Evolutionary conservation across 2,888 invertebrate species (phyloP), one percentile per base, ranked within the genome.

Genomic region (Hecatera dysodea): DNA sequence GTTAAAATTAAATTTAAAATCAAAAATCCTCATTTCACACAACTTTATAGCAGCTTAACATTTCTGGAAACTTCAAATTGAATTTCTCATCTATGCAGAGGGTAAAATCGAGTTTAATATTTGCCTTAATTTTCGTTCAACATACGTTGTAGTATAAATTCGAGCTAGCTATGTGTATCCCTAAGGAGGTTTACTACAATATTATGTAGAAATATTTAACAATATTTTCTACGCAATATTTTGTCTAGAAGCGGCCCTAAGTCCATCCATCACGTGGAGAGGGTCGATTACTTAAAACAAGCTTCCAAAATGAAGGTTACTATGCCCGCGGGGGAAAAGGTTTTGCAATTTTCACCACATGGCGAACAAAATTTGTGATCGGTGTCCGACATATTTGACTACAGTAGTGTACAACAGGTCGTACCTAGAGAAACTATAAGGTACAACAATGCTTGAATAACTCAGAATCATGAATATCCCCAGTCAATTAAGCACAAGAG

Each of bases 1-100:
- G 19, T 22, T n/a, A 48, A 59, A 42, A 68, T 46, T n/a, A 39
- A 72, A 61, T 50, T 19, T 62, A 8, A 52, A 50, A 62, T 73
- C 50, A 75, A 75, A 48, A 62, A 72, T 74, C 69, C 82, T 80
- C 78, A 86, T 83, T 84, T 82, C 61, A 82, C 72, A 71, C 75
- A 72, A 81, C 72, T 77, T 76, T 72, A 62, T 77, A 69, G 39
- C 59, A 55, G 53, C 27, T 60, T 69, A 69, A 33, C 33, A 72
- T 78, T 80, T 75, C 73, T 75, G 33, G 60, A 69, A 68, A 76
- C 64, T 63, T 67, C 29, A 67, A 81, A 76, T 76, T 72, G 33
- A 78, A 80, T 81, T 74, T 76, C 50, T 56, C 60, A 56, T 75
- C 42, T 74, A 52, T 50, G 36, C 52, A 42, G 15, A 56, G 44